phyloP scores from a whole-genome alignment of 2,888 invertebrate species.

The Cheilosia variabilis region DNA sequence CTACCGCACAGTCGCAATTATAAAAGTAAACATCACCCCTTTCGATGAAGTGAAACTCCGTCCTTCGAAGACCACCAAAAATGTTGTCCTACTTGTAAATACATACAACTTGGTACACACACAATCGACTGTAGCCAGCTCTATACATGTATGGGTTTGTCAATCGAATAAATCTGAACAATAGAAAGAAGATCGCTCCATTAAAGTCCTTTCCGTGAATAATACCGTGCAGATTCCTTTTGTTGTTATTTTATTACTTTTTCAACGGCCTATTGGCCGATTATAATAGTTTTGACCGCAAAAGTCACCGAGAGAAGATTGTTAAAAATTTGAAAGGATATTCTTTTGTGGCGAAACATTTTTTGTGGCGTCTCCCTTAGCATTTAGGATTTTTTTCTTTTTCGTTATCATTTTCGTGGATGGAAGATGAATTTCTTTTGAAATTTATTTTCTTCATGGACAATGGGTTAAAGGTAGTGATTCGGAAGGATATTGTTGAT shows the following conservation, averaged over 20 bases:
- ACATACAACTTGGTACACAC: background rate
- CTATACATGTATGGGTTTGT: background rate
- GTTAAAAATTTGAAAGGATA: slow-evolving; percentile 49
- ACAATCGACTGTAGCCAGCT: background rate
- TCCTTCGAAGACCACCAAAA: slow-evolving; percentile 10
- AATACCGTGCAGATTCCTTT: slow-evolving; percentile 43
- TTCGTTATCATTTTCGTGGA: slow-evolving; percentile 6
- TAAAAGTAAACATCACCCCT: background rate
- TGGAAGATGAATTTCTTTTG: slow-evolving; percentile 24
- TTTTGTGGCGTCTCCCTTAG: slow-evolving; percentile 17
- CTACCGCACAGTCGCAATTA: background rate
- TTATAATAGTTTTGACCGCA: slow-evolving; percentile 71
- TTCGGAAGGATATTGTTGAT: slow-evolving; percentile 60
- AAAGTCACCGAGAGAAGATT: slow-evolving; percentile 25
- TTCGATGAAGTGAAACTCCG: background rate
- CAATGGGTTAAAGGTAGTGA: slow-evolving; percentile 57
- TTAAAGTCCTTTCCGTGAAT: slow-evolving; percentile 45
- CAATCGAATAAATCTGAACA: slow-evolving; percentile 24
- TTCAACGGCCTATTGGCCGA: slow-evolving; percentile 59
- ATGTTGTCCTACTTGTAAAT: no score
- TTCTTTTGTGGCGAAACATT: slow-evolving; percentile 35
- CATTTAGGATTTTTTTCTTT: slow-evolving; percentile 4
- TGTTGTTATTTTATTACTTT: slow-evolving; percentile 53
- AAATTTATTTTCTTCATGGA: slow-evolving; percentile 16
- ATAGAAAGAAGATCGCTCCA: slow-evolving; percentile 32